Percentiles rank a stretch among this genome's conserved stretches.
These are phyloP conservation scores for Marcusenius ussheri DNA, from an alignment of 2,113 vertebrate species.

Conservation along the genomic window DNA sequence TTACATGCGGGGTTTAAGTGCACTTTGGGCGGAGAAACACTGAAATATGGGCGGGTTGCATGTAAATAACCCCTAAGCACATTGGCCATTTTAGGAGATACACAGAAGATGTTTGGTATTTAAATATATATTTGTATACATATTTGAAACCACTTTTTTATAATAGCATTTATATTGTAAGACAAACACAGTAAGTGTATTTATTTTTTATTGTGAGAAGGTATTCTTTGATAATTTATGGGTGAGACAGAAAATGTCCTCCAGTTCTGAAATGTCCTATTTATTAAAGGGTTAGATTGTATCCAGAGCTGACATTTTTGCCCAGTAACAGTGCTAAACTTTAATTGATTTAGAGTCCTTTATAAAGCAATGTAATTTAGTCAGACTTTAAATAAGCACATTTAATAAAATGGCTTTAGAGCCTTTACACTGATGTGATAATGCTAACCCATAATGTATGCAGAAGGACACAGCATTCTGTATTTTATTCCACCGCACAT, in stretches of 20 bases:
- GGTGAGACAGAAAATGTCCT: not conserved
- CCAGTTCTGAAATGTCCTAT: not conserved
- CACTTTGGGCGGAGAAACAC: not conserved
- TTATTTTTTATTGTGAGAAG: not conserved
- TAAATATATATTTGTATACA: not conserved
- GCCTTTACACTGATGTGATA: not conserved
- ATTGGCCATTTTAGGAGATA: not conserved
- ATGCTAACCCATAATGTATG: not conserved
- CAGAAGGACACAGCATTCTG: not conserved
- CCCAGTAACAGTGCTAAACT: not conserved
- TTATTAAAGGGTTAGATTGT: not conserved
- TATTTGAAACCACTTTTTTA: not conserved
- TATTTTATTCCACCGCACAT: not conserved
- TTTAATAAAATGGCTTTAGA: not conserved
- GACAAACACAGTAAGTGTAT: not conserved
- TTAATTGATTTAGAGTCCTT: not conserved
- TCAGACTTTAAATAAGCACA: not conserved
- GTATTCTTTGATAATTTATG: not conserved
- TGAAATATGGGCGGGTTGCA: not conserved
- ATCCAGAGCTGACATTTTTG: not conserved
- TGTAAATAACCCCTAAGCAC: not conserved
- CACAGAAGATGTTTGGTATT: not conserved
- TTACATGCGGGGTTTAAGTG: not conserved
- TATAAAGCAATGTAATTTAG: not conserved
- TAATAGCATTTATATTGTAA: not conserved